A percentile compares a stretch with the other conserved stretches of the same genome.
Conservation (phyloP, 2,888 invertebrate species). For the Harpalus rubripes region DNA sequence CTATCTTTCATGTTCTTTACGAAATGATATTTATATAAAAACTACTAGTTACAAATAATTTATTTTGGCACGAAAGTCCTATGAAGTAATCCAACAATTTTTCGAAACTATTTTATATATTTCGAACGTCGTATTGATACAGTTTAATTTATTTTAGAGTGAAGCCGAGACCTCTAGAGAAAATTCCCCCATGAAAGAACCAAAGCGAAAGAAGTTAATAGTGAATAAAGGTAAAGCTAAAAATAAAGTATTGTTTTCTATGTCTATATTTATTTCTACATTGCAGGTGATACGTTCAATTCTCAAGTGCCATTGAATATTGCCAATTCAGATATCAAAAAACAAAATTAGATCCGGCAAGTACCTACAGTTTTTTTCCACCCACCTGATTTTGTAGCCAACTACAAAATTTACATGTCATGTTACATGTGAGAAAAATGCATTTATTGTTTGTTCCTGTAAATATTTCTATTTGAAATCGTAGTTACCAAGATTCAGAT, state of each 20-base stretch:
- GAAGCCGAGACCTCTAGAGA: constrained; percentile 63
- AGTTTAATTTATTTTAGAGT: constrained; percentile 45
- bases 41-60: no score
- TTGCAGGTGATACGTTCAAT: constrained; percentile 37
- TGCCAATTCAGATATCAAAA: constrained; percentile 48
- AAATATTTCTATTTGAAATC: constrained; percentile 9
- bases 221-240: constrained; percentile 54
- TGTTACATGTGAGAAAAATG: constrained; percentile 25
- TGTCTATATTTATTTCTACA: constrained; percentile 9
- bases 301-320: constrained; percentile 59
- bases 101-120: no score
- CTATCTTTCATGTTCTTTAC: no score
- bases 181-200: constrained; percentile 65
- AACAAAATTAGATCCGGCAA: constrained; percentile 59
- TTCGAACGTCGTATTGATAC: no score
- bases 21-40: no score
- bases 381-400: constrained; percentile 39
- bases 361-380: constrained; percentile 44
- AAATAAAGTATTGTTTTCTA: constrained; percentile 31
- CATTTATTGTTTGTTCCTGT: constrained; percentile 51
- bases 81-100: no score
- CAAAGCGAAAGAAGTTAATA: constrained; percentile 31
- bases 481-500: constrained; percentile 41
- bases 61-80: no score
- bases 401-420: constrained; percentile 30